These are phyloP conservation scores for Artemia sinica DNA, from an alignment of 2,888 invertebrate genomes.

Conservation along the genomic window DNA sequence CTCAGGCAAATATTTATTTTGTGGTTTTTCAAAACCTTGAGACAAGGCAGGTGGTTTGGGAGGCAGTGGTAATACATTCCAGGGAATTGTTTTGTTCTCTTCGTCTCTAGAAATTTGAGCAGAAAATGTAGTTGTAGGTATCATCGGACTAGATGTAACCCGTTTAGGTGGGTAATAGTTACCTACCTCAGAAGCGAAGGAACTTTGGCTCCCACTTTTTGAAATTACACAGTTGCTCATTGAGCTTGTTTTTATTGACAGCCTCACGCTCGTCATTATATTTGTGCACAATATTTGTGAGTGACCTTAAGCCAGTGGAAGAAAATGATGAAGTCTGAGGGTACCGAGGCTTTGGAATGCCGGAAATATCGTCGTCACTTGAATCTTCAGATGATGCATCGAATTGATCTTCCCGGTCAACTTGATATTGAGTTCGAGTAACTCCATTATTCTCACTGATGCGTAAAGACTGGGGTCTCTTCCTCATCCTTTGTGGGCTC, in stretches of 20 bases:
- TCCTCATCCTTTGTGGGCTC: slow-evolving; percentile 1
- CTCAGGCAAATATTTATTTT: no score
- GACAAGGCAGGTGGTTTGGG: no score
- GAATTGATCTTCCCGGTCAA: slow-evolving; percentile 1
- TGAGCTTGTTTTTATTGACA: background rate
- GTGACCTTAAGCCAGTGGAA: background rate
- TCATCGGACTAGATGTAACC: background rate
- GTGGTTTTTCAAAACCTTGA: no score
- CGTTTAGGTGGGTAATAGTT: background rate
- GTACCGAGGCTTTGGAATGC: background rate
- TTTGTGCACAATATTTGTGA: slow-evolving; percentile 11
- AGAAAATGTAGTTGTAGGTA: background rate
- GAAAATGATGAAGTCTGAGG: background rate
- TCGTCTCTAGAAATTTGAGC: no score
- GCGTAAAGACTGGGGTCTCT: slow-evolving; percentile 11
- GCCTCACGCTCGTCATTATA: background rate
- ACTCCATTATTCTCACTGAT: slow-evolving; percentile 2
- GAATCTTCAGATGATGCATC: slow-evolving; percentile 8
- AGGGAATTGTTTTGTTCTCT: no score
- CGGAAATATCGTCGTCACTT: background rate
- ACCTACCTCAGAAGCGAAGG: background rate
- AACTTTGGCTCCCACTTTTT: slow-evolving; percentile 11
- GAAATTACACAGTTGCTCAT: background rate
- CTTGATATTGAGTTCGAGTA: background rate
- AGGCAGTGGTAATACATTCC: no score